Evolutionary conservation across 2,797 vertebrate species (phyloP).

Genomic region (Enteromius fasciolatus): DNA sequence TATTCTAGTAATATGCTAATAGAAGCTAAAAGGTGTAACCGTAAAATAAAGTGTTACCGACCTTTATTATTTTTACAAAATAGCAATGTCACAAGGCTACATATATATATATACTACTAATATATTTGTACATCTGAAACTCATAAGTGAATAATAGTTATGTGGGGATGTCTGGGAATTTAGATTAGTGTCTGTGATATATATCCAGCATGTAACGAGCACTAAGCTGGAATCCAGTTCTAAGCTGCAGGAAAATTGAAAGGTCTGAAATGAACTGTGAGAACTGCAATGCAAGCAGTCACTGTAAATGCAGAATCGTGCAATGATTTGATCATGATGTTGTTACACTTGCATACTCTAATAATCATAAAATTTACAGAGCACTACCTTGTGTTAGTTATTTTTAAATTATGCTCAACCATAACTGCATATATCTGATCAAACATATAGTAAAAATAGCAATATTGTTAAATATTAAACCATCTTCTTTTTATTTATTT

Average conservation of each 20-base stretch:
- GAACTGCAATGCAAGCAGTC: not conserved
- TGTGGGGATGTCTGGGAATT: conserved; percentile 64
- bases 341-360: not conserved
- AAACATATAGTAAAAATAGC: not conserved
- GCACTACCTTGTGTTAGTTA: not conserved
- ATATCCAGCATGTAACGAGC: conserved; percentile 51
- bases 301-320: conserved; percentile 1
- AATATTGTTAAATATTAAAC: not conserved
- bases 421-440: not conserved
- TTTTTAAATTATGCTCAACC: not conserved
- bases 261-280: conserved; percentile 25
- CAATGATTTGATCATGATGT: not conserved
- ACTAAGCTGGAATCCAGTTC: conserved; percentile 4
- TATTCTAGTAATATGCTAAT: too few relatives aligned
- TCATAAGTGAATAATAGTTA: not conserved
- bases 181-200: conserved; percentile 52
- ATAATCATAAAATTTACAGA: not conserved
- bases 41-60: too few relatives aligned
- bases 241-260: conserved; percentile 23
- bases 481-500: not conserved
- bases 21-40: too few relatives aligned
- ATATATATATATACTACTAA: not conserved
- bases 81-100: not conserved
- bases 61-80: not conserved
- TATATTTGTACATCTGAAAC: not conserved